Base-by-base conservation (phyloP, 2,113 vertebrate genomes). In the Pristiophorus japonicus region DNA sequence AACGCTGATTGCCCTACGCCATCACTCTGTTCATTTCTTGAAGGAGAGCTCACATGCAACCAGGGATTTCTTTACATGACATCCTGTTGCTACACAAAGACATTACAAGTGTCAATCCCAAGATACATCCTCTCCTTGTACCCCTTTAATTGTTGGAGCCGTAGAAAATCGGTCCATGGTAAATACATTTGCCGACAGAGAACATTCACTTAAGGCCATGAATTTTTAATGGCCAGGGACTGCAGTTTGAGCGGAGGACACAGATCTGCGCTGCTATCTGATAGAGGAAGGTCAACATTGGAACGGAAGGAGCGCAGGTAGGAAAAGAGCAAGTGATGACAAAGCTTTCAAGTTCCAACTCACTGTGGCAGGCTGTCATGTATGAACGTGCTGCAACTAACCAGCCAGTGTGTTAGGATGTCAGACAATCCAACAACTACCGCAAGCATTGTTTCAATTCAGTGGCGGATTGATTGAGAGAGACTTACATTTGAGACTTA, bases 141-240 rank as follows among this genome's bases (percentile, higher is more conserved):
- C 96, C 96, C 96, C 96, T 97, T 96, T 97, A 97, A 97, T 97
- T 97, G 97, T 96, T 96, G 97, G 96, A 97, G 96, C 96, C 96
- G 66, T 95, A 97, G 97, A 96, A 97, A 96, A 96, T 96, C 45
- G n/a, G 97, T 84, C 87, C 45, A 95, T 96, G 96, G 97, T 96
- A 96, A 96, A 95, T 96, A 96, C 96, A 96, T 96, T 96, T 96
- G 95, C 96, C 94, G 24, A 95, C 45, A 96, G 96, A 96, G 96
- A 96, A 96, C 96, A 96, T 96, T 97, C 96, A 96, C 63, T 96
- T 96, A 96, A 96, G 96, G 96, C 96, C 95, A 96, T 96, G 97
- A 97, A 97, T 97, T 97, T 97, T 97, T 98, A 97, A 97, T 97
- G 97, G 96, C 96, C 96, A 96, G 96, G 96, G 96, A 96, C 96